Base-by-base conservation (phyloP, 2,797 vertebrate genomes). In the Semotilus atromaculatus region DNA sequence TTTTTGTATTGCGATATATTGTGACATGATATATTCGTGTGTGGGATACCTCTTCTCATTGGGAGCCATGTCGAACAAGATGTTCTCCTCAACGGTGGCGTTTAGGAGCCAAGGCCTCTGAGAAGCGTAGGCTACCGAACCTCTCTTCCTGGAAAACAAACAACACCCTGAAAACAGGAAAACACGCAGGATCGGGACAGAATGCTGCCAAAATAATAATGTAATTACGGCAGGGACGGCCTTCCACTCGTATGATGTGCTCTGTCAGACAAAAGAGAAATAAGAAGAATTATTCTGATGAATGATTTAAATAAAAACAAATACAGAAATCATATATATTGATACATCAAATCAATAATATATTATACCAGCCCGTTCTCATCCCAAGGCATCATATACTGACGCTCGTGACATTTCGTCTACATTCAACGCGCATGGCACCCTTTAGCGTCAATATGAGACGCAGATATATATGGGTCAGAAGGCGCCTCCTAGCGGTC, bases 61-160 rank as follows among this genome's bases (percentile, higher is more conserved):
- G 93, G 98, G 97, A 82, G 97, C 95, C 92, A 96, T 97, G 92
- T 98, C 97, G 85, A 99, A 99, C 1, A 96, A 97, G 94, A 99
- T 98, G 89, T 99, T 99, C 92, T 99, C 98, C 90, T 98, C 96
- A 86, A 99, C 92, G 0, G 96, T 97, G 74, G 97, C 93, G 48
- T 99, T 99, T 78, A 99, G 92, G 83, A 99, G 93, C 98, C 98
- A 99, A 38, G 98, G 97, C 91, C 99, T 99, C 96, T 99, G 98
- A 81, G 98, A 98, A 23, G 97, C 98, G 36, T 99, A 99, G 74
- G 97, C 97, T 89, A 99, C 97, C 0, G 97, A 92, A 0, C 96
- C 94, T 93, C 98, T 96, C 94, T 94, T 97, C 93, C 98, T 99
- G 86, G 19, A 86, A 45, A 75, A 26, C 71, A 81, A 21, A 13